phyloP scores from a whole-genome alignment of 2,888 invertebrate genomes.

The Amblyjoppa proteus region DNA sequence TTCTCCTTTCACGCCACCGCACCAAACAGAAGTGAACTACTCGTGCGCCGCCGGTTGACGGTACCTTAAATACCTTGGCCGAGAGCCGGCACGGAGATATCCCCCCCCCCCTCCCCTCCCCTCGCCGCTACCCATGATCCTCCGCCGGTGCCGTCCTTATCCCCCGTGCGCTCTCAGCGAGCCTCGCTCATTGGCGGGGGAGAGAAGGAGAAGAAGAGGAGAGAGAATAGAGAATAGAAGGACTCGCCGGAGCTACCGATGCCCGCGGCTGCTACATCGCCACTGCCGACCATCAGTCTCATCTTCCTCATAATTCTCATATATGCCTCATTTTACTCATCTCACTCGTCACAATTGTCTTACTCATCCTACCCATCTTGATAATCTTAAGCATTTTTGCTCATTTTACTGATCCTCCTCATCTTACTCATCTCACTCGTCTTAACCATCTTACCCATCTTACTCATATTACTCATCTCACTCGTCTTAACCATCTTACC shows the following conservation, averaged over 20 bases:
- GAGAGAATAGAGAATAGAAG: constrained; percentile 57
- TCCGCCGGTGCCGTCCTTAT: constrained; percentile 44
- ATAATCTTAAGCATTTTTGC: constrained; percentile 7
- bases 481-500: neutral
- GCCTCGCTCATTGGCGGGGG: constrained; percentile 71
- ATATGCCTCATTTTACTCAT: neutral
- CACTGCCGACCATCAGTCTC: constrained; percentile 56
- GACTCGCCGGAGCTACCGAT: constrained; percentile 53
- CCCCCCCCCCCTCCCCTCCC: constrained; percentile 11
- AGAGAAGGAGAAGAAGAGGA: constrained; percentile 42
- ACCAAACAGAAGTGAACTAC: constrained; percentile 88
- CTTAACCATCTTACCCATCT: neutral
- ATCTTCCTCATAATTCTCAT: neutral
- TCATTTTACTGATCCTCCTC: neutral
- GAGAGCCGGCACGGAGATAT: constrained; percentile 85
- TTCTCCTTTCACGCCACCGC: constrained; percentile 80
- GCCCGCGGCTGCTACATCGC: constrained; percentile 66
- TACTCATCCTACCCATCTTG: neutral
- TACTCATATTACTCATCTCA: too few relatives aligned
- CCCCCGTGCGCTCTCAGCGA: constrained; percentile 49
- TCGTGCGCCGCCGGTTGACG: constrained; percentile 87
- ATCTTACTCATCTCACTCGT: neutral
- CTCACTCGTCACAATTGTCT: neutral
- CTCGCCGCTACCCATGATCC: neutral
- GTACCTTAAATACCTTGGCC: constrained; percentile 87